These are phyloP conservation scores for Spodoptera littoralis DNA, from an alignment of 2,888 invertebrate species.

Conservation along the genomic window DNA sequence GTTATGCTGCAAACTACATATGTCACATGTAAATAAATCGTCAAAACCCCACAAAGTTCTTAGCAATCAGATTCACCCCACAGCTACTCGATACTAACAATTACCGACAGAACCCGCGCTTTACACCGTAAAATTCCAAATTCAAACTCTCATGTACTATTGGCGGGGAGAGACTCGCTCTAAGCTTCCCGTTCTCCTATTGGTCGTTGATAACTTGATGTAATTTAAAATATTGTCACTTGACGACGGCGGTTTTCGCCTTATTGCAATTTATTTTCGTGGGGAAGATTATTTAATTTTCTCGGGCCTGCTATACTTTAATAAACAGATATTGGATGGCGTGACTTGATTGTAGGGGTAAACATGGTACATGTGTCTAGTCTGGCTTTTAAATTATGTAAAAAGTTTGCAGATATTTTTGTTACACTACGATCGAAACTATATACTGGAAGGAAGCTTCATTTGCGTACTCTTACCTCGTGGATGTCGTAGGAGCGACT, in stretches of 20 bases:
- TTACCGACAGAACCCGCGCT: slow-evolving; percentile 62
- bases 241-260: slow-evolving; percentile 76
- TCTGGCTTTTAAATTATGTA: too few species aligned
- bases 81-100: slow-evolving; percentile 65
- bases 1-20: too few species aligned
- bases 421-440: too few species aligned
- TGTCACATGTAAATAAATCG: slow-evolving; percentile 31
- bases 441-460: too few species aligned
- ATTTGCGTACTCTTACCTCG: too few species aligned
- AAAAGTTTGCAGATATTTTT: too few species aligned
- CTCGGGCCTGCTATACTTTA: slow-evolving; percentile 74
- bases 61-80: slow-evolving; percentile 61
- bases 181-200: slow-evolving; percentile 65
- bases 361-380: slow-evolving; percentile 28
- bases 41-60: slow-evolving; percentile 28
- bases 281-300: slow-evolving; percentile 84
- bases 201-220: slow-evolving; percentile 81
- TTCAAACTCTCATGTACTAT: slow-evolving; percentile 73
- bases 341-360: slow-evolving; percentile 44
- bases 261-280: slow-evolving; percentile 85
- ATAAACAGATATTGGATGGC: slow-evolving; percentile 77
- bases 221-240: slow-evolving; percentile 87
- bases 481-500: too few species aligned
- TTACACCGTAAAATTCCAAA: slow-evolving; percentile 75
- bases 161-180: slow-evolving; percentile 66